phyloP scores from a whole-genome alignment of 1,140 invertebrate species.

The Diprion similis region DNA sequence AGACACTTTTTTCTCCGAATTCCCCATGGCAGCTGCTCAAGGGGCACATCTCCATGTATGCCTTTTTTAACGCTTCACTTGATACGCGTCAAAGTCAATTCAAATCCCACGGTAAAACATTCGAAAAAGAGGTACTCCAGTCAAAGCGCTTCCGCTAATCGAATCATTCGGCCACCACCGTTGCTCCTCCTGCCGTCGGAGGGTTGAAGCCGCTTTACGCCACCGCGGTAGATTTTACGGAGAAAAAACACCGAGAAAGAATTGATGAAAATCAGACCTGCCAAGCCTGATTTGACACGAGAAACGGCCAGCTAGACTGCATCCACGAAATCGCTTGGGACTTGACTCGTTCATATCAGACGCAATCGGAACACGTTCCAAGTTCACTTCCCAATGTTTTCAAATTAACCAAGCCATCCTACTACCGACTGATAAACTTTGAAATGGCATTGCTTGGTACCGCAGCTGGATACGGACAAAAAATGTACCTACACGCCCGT shows the following conservation, averaged over 20 bases:
- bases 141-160: slow-evolving; percentile 1
- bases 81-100: slow-evolving; percentile 5
- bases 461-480: neutral
- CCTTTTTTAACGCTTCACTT: neutral
- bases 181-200: neutral
- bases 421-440: too few relatives aligned
- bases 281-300: slow-evolving; percentile 2
- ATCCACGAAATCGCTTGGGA: neutral
- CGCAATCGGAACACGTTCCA: too few relatives aligned
- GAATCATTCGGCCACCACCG: neutral
- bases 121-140: neutral
- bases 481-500: neutral
- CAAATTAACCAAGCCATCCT: too few relatives aligned
- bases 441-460: too few relatives aligned
- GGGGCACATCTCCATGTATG: too few relatives aligned
- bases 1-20: neutral
- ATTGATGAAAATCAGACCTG: neutral
- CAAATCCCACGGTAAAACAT: slow-evolving; percentile 1
- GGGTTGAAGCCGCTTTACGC: neutral
- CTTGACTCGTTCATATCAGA: neutral
- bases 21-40: too few relatives aligned
- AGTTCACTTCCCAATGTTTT: too few relatives aligned
- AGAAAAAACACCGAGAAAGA: neutral
- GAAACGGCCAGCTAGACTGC: neutral
- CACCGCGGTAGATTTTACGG: neutral